phyloP scores from a whole-genome alignment of 2,888 invertebrate species.

The Sylvicola cinctus region DNA sequence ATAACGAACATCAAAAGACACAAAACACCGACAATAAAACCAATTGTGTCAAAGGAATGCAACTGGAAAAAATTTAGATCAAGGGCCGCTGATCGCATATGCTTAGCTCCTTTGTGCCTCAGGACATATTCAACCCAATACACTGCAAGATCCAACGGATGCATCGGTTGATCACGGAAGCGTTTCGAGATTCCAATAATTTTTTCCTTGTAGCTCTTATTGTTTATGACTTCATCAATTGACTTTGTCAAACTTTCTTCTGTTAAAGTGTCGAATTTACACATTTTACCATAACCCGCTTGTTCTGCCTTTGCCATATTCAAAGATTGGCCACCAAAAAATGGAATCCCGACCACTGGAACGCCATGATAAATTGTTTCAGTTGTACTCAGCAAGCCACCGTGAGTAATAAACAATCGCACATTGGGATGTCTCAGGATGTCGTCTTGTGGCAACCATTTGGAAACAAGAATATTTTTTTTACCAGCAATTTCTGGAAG shows the following conservation, averaged over 20 bases:
- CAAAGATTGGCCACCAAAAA: constrained; percentile 4
- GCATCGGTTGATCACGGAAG: constrained; percentile 18
- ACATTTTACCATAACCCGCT: constrained; percentile 1
- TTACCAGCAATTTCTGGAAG: too few relatives aligned
- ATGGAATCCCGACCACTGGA: constrained; percentile 4
- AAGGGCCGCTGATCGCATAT: constrained; percentile 16
- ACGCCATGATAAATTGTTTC: constrained; percentile 2
- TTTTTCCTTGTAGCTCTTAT: constrained; percentile 8
- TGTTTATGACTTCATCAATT: neutral
- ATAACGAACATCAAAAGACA: neutral
- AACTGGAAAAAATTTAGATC: constrained; percentile 11
- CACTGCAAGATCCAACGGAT: constrained; percentile 16
- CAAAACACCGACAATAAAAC: constrained; percentile 1
- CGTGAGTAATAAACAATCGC: constrained; percentile 30
- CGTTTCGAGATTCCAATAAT: constrained; percentile 12
- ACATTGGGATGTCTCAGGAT: constrained; percentile 26
- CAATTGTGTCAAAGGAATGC: constrained; percentile 5
- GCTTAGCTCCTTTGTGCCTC: constrained; percentile 17
- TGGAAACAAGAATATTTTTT: constrained; percentile 16
- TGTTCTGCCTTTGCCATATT: constrained; percentile 3
- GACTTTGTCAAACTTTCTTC: neutral
- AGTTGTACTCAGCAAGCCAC: constrained; percentile 27
- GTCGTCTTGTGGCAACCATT: constrained; percentile 23
- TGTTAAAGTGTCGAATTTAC: neutral
- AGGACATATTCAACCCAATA: constrained; percentile 22